Evolutionary conservation across 2,113 vertebrate species (phyloP), one percentile per base, ranked within the genome.

Genomic region (Rhinolophus ferrumequinum): DNA sequence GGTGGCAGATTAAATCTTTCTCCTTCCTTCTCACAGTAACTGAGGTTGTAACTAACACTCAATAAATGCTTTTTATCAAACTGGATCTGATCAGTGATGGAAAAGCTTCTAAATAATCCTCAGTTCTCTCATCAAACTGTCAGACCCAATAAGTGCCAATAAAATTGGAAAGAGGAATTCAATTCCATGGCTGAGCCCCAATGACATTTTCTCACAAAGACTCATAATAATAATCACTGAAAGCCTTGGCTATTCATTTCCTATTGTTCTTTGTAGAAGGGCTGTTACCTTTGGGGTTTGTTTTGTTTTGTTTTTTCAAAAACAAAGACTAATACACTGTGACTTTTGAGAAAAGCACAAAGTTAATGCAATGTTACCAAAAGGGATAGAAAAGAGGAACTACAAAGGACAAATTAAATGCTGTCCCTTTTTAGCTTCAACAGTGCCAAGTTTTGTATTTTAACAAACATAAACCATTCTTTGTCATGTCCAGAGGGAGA

Each of bases 331-430:
- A 95, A 96, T 73, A 76, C 50, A 19, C 3, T 64, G 52, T 60
- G 88, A 94, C 88, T 97, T 97, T 97, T 93, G 73, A 94, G 91
- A 93, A 91, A 93, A 95, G 77, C 47, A 58, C 2, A 1, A 82
- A 94, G 56, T 96, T 97, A 95, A 97, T 95, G 94, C 95, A 96
- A 93, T 91, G 91, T 79, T 85, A 97, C 96, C 96, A 96, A 96
- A 84, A 95, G 44, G 67, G 67, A 79, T 28, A 94, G 85, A 88
- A 90, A 83, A 73, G 60, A 95, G 72, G 85, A 85, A 79, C 72
- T 94, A 97, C 96, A 96, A 97, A 96, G 88, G 81, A 93, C 67
- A 96, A 94, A 85, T 89, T 92, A 92, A 84, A 96, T 87, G 82
- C 90, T 97, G 79, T 58, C 50, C 62, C 91, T 93, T 95, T 80